Evolutionary conservation across 2,797 vertebrate genomes (phyloP), one percentile per base, ranked within the genome.

Genomic region (Champsocephalus gunnari): DNA sequence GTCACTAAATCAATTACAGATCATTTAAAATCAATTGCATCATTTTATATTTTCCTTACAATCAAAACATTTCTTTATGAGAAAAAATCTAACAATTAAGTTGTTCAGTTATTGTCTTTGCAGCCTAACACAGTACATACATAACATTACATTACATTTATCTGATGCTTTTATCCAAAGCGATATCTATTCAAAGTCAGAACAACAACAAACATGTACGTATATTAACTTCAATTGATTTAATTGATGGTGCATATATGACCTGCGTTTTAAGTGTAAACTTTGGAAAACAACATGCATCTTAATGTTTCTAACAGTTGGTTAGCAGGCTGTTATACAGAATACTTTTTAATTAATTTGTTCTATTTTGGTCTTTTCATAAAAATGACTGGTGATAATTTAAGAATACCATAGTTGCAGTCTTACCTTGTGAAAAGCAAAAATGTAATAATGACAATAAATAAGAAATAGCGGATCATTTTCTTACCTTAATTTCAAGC

Each of bases 401-500:
- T 19, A 10, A n/a, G 3, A 44, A n/a, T 12, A 8, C 19, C 65
- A n/a, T 3, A 58, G 13, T 28, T 0, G 2, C 14, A 47, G 12
- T 43, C 28, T 44, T 17, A 53, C 1, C 9, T 14, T 65, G 41
- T 10, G 32, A 59, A 16, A 50, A 28, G 1, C 6, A 28, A 59
- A n/a, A 3, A 48, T 41, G 21, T 44, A 0, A 0, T 21, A 19
- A 49, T 12, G 2, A 41, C 44, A 44, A 1, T 7, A 38, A 1
- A 0, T 43, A 45, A 48, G 9, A 55, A 49, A 61, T 49, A 58
- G 1, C 34, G 71, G 62, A 3, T 0, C 7, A 47, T 16, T 44
- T 73, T 82, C 88, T 91, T 93, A 91, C 93, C 93, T 90, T 89
- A 44, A 73, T 75, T 51, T 66, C 66, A 45, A 17, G 19, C 14